A percentile compares a stretch with the other conserved stretches of the same genome.
Evolutionary conservation across 2,888 invertebrate species (phyloP).

Genomic region (Capitulum mitella): DNA sequence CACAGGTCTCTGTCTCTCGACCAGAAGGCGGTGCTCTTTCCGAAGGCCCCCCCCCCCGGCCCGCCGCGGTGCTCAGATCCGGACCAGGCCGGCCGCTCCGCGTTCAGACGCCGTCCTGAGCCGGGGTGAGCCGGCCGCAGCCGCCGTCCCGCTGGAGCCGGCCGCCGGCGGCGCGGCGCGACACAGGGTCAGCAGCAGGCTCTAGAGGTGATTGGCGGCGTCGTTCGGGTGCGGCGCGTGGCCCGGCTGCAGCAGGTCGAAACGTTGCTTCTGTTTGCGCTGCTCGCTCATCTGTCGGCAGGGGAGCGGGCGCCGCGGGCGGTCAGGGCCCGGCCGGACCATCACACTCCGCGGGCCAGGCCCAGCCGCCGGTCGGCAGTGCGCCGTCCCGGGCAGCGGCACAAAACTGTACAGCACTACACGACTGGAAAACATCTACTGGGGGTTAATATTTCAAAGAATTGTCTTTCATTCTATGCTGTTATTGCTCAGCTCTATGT

Average conservation of each 20-base stretch:
- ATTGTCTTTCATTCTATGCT: too few relatives aligned
- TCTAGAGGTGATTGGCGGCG: slow-evolving; percentile 18
- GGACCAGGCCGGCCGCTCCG: neutral
- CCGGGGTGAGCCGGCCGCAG: neutral
- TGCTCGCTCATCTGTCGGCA: slow-evolving; percentile 79
- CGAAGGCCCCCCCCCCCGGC: too few relatives aligned
- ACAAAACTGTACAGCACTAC: too few relatives aligned
- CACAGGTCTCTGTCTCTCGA: too few relatives aligned
- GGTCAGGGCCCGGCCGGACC: neutral
- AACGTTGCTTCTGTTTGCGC: slow-evolving; percentile 85
- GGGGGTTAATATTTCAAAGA: too few relatives aligned
- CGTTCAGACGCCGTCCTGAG: too few relatives aligned
- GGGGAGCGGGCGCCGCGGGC: neutral
- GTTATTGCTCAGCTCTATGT: too few relatives aligned
- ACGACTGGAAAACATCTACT: too few relatives aligned
- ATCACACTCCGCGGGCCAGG: too few relatives aligned
- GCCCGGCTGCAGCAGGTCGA: slow-evolving; percentile 58
- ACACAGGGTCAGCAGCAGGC: neutral
- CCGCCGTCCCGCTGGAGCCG: neutral
- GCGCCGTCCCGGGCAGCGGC: too few relatives aligned
- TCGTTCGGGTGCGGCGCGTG: neutral
- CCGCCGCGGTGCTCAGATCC: neutral
- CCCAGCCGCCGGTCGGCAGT: too few relatives aligned
- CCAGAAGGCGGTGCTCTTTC: too few relatives aligned
- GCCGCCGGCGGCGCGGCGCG: neutral